Evolutionary conservation across 2,797 vertebrate genomes (phyloP).

Genomic region (Cynopterus sphinx): DNA sequence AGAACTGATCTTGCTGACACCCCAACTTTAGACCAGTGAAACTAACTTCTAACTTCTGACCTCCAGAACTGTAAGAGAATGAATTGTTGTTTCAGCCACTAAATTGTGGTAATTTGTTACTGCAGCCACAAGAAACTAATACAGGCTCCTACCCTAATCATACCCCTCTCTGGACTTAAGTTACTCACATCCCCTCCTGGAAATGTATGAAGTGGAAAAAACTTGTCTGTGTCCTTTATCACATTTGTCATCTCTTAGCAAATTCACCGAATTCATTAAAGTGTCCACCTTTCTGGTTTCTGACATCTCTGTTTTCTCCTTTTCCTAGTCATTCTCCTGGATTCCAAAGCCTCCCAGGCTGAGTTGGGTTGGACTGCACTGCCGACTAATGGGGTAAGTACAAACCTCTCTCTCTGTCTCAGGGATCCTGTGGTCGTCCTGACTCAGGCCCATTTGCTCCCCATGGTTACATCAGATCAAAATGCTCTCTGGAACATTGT

Average conservation of each 20-base stretch:
- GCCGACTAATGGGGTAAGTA: slow-evolving; percentile 95
- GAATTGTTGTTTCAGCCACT: neutral
- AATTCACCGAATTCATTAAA: neutral
- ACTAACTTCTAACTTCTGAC: neutral
- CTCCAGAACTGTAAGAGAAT: neutral
- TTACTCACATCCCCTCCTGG: neutral
- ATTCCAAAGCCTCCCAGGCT: slow-evolving; percentile 97
- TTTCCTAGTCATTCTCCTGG: slow-evolving; percentile 93
- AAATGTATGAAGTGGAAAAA: neutral
- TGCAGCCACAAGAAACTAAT: neutral
- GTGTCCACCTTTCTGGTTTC: neutral
- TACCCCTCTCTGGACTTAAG: neutral
- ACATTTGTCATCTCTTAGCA: neutral
- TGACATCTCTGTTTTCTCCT: slow-evolving; percentile 23
- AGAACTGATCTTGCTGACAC: neutral
- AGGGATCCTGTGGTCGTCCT: neutral
- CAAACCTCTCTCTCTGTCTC: slow-evolving; percentile 76
- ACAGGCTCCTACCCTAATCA: neutral
- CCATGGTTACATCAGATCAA: neutral
- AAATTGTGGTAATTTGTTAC: neutral
- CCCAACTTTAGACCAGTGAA: neutral
- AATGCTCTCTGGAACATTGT: neutral
- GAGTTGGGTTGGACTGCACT: slow-evolving; percentile 96
- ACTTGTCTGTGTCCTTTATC: neutral
- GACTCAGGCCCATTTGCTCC: neutral